Percentiles rank a stretch among this genome's conserved stretches.
Evolutionary conservation across 2,113 vertebrate species (phyloP).

Genomic region (Misgurnus anguillicaudatus): DNA sequence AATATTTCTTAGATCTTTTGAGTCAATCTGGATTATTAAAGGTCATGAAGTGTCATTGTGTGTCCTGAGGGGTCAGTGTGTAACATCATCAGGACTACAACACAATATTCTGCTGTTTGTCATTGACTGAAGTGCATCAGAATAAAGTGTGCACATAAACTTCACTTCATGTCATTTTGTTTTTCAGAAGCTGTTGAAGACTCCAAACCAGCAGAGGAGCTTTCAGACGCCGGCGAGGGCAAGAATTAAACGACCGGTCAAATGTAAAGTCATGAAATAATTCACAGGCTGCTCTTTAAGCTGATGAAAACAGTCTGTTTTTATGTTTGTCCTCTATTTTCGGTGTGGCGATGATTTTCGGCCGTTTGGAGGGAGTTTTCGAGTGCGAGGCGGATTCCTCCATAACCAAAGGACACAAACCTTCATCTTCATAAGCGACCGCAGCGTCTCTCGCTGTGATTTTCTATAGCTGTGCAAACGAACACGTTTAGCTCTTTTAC

Average conservation of each 20-base stretch:
- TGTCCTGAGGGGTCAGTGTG: too few species aligned
- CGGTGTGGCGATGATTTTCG: conserved; percentile 96
- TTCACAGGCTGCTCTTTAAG: conserved; percentile 72
- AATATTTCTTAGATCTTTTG: too few species aligned
- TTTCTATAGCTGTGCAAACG: conserved; percentile 68
- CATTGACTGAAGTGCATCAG: too few species aligned
- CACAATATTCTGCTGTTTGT: too few species aligned
- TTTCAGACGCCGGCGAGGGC: conserved; percentile 84
- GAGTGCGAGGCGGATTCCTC: conserved; percentile 75
- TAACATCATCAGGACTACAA: too few species aligned
- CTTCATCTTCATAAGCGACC: conserved; percentile 55
- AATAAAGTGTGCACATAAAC: too few species aligned
- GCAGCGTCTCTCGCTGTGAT: conserved; percentile 65
- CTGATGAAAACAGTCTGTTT: conserved; percentile 79
- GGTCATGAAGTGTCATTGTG: too few species aligned
- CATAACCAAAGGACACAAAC: conserved; percentile 57
- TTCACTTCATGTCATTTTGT: conserved; percentile 25
- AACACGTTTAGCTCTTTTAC: neutral
- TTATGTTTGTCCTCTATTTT: conserved; percentile 84
- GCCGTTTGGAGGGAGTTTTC: conserved; percentile 83
- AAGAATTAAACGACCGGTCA: conserved; percentile 86
- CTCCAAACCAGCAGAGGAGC: conserved; percentile 92
- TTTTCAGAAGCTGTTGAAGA: conserved; percentile 90
- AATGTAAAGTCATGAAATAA: conserved; percentile 72
- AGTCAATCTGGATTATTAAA: too few species aligned